Conservation (phyloP, 2,797 vertebrate genomes). For the Brachyrhaphis roseni region DNA sequence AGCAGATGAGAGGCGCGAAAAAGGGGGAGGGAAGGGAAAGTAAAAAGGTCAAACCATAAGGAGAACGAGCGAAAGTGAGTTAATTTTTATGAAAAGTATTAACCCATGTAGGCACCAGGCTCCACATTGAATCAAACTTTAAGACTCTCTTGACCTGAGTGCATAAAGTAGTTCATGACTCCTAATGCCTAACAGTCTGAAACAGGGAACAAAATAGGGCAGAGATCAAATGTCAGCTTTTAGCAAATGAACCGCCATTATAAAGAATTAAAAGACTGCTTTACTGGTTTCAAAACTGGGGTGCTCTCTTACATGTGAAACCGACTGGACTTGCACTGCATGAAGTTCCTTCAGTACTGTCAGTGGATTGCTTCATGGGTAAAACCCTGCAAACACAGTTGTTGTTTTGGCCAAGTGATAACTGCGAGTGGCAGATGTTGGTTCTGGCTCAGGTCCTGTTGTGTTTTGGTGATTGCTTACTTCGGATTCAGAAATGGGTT, state of each 20-base stretch:
- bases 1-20: constrained; percentile 48
- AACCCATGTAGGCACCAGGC: constrained; percentile 65
- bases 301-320: background rate
- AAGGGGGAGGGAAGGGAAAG: constrained; percentile 34
- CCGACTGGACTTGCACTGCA: background rate
- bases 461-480: background rate
- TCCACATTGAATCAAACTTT: constrained; percentile 55
- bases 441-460: background rate
- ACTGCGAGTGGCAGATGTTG: background rate
- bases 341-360: background rate
- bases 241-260: background rate
- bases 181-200: background rate
- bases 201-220: background rate
- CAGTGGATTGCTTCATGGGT: background rate
- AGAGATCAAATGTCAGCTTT: background rate
- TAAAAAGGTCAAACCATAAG: constrained; percentile 64
- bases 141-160: constrained; percentile 29
- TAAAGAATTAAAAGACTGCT: background rate
- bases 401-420: background rate
- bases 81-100: constrained; percentile 74
- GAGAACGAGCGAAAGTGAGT: constrained; percentile 49
- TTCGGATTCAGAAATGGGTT: background rate
- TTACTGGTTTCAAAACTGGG: background rate
- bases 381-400: background rate
- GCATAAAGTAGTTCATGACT: background rate